phyloP scores from a whole-genome alignment of 2,113 vertebrate genomes.

The Orthochromis indermauri region DNA sequence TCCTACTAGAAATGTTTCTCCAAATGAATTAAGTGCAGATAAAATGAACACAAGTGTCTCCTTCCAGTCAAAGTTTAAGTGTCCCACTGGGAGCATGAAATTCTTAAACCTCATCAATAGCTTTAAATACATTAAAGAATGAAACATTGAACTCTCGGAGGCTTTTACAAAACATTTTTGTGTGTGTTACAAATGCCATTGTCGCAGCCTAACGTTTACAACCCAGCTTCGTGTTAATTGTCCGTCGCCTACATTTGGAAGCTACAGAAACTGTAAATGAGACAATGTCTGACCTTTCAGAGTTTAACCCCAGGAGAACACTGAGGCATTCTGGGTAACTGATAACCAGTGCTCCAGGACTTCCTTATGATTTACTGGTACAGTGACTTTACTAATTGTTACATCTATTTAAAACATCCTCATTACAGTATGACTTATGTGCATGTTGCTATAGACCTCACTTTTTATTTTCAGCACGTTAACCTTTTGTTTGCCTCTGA shows the following conservation, averaged over 20 bases:
- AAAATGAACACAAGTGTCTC: background rate
- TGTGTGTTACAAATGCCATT: background rate
- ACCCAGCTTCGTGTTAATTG: background rate
- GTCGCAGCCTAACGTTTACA: background rate
- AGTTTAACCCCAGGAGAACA: constrained; percentile 67
- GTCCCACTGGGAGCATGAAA: background rate
- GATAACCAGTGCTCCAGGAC: constrained; percentile 42
- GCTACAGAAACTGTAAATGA: constrained; percentile 50
- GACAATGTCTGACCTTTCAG: constrained; percentile 60
- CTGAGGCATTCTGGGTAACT: constrained; percentile 59
- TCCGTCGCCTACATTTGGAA: background rate
- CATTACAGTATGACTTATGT: constrained; percentile 51
- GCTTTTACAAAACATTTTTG: background rate
- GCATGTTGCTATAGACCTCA: background rate
- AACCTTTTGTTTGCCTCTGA: constrained; percentile 50
- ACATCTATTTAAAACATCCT: constrained; percentile 57
- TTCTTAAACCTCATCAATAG: background rate
- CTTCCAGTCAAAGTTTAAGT: background rate
- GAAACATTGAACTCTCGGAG: background rate
- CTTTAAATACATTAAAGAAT: background rate
- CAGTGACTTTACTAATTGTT: constrained; percentile 64
- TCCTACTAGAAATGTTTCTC: background rate
- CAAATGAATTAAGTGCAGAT: background rate
- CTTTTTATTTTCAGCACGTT: constrained; percentile 36
- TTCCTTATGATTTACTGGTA: constrained; percentile 55